Evolutionary conservation across 2,797 vertebrate species (phyloP), one percentile per base, ranked within the genome.

Genomic region (Galagoides demidoff): DNA sequence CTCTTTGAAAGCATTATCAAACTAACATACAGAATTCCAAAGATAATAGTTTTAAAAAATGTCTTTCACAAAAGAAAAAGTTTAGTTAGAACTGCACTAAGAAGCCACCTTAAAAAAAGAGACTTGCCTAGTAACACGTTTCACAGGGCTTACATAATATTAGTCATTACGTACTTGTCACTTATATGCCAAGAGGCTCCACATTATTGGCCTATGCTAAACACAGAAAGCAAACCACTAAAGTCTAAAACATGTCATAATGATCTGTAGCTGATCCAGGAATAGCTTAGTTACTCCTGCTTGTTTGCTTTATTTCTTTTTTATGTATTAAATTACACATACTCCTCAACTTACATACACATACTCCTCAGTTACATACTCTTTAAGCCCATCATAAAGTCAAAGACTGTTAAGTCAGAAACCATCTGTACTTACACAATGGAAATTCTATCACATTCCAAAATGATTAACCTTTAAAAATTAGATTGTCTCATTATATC

Each of bases 391-490:
- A 45, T 20, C 25, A 76, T 19, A 49, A 49, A 49, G 73, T 49
- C 73, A 77, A n/a, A 77, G 39, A 73, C 43, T 11, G 0, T 9
- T 76, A 76, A 29, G 43, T 49, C 8, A 1, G 27, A 17, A 29
- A 76, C 43, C 43, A 23, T 27, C 37, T 73, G 27, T 76, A 77
- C 31, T 66, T 89, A 45, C 39, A 87, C 88, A 94, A 84, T 71
- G 14, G n/a, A 85, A 95, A 74, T n/a, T 78, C 49, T 77, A 76
- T 0, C 84, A 29, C 7, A 11, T 17, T 14, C 43, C 13, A 52
- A 87, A 89, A 93, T 34, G 10, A 61, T 25, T 79, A 43, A 13
- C 64, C 78, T 89, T 76, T 92, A 90, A 90, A 89, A 97, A 90
- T 22, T 43, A 83, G 11, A 82, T 4, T 49, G 13, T 52, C 49